Percentiles rank a stretch among this genome's conserved stretches.
These are phyloP conservation scores for Oryzias melastigma DNA, from an alignment of 2,113 vertebrate genomes.

Conservation along the genomic window DNA sequence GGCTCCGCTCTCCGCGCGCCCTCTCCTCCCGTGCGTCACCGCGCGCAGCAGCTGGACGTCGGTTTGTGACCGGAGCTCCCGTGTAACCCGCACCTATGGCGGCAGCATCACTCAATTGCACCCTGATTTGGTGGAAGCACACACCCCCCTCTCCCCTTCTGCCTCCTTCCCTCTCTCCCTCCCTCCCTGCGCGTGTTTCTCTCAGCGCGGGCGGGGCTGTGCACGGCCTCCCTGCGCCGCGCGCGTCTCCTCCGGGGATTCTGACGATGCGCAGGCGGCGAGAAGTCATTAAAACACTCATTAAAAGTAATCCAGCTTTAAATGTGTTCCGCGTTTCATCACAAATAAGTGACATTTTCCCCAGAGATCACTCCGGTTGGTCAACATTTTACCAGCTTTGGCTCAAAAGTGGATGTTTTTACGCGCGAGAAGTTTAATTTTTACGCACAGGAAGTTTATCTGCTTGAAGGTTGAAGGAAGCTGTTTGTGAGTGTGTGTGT, in stretches of 20 bases:
- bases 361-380: too few species aligned
- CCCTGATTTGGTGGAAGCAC: constrained; percentile 44
- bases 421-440: not conserved
- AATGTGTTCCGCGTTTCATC: not conserved
- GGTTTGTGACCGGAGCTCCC: constrained; percentile 28
- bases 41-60: constrained; percentile 20
- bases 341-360: not conserved
- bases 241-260: too few species aligned
- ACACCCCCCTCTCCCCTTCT: constrained; percentile 6
- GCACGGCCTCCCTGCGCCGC: constrained; percentile 41
- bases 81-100: constrained; percentile 45
- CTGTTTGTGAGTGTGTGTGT: constrained; percentile 25
- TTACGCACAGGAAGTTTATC: constrained; percentile 31
- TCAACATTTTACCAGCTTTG: too few species aligned
- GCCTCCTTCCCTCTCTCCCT: constrained; percentile 1
- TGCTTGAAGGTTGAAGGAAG: constrained; percentile 46
- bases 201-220: constrained; percentile 53
- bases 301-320: not conserved
- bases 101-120: constrained; percentile 43
- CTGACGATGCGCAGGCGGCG: constrained; percentile 1
- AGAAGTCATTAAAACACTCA: constrained; percentile 15
- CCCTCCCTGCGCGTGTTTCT: constrained; percentile 5
- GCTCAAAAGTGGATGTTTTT: too few species aligned
- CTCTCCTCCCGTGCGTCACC: constrained; percentile 42
- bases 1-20: constrained; percentile 43